Conservation (phyloP, 1,140 invertebrate species). For the Eulimnadia texana region DNA sequence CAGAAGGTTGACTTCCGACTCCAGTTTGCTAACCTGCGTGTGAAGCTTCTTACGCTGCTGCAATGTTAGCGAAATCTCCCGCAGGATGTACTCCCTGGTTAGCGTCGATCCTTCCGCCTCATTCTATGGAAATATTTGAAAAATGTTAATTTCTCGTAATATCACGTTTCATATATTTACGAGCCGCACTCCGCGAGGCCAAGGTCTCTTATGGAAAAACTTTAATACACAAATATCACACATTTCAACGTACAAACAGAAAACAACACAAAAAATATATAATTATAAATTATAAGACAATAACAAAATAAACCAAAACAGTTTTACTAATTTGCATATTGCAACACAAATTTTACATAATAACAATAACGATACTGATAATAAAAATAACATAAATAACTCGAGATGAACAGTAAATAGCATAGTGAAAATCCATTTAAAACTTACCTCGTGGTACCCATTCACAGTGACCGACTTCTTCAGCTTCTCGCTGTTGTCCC, state of each 20-base stretch:
- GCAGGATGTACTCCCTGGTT: slow-evolving; percentile 58
- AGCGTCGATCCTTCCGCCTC: slow-evolving; percentile 17
- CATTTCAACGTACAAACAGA: not conserved
- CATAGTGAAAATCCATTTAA: too few species aligned
- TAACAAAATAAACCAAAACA: not conserved
- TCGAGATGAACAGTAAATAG: too few species aligned
- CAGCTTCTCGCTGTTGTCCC: not conserved
- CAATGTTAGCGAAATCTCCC: slow-evolving; percentile 68
- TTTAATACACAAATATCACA: too few species aligned
- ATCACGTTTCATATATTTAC: too few species aligned
- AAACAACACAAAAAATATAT: not conserved
- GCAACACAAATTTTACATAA: too few species aligned
- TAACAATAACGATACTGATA: too few species aligned
- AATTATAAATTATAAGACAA: not conserved
- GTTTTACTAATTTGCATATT: too few species aligned
- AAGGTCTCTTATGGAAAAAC: too few species aligned
- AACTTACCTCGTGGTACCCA: slow-evolving; percentile 2
- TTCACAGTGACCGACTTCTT: not conserved
- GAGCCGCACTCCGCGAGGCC: too few species aligned
- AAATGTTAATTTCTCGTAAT: too few species aligned
- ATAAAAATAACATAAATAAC: too few species aligned
- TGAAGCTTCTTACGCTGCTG: slow-evolving; percentile 64
- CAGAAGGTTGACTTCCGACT: slow-evolving; percentile 55
- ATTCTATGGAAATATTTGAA: too few species aligned
- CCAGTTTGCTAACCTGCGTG: slow-evolving; percentile 53